A percentile compares a stretch with the other conserved stretches of the same genome.
These are phyloP conservation scores for Trichomycterus rosablanca DNA, from an alignment of 2,113 vertebrate genomes.

Conservation along the genomic window DNA sequence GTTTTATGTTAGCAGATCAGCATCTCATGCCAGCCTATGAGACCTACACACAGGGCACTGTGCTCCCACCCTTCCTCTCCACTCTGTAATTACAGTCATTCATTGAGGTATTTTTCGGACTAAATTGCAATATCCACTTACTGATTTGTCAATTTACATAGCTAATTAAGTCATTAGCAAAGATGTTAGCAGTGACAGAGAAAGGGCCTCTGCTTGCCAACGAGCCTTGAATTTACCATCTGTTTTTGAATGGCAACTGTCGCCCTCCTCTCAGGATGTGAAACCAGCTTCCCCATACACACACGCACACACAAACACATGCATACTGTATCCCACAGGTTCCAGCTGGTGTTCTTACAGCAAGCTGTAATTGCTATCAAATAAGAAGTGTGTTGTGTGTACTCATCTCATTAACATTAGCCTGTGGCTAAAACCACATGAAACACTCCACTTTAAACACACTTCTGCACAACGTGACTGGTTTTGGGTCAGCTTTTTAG, in stretches of 20 bases:
- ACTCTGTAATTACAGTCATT: slow-evolving; percentile 95
- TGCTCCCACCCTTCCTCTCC: slow-evolving; percentile 80
- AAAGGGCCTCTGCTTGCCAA: slow-evolving; percentile 70
- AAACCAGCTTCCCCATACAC: slow-evolving; percentile 21
- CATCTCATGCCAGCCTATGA: neutral
- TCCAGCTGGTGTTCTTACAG: slow-evolving; percentile 85
- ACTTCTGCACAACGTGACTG: slow-evolving; percentile 19
- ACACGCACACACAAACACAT: slow-evolving; percentile 20
- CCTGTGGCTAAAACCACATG: slow-evolving; percentile 49
- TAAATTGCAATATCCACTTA: slow-evolving; percentile 95
- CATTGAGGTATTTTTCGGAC: slow-evolving; percentile 96
- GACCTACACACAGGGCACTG: slow-evolving; percentile 44
- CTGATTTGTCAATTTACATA: slow-evolving; percentile 98
- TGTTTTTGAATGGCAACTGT: slow-evolving; percentile 88
- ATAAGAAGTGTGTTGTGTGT: slow-evolving; percentile 71
- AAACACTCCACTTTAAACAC: neutral
- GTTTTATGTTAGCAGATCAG: neutral
- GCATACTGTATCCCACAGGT: slow-evolving; percentile 36
- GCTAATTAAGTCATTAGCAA: slow-evolving; percentile 99
- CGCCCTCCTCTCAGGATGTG: slow-evolving; percentile 65
- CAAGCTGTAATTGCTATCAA: slow-evolving; percentile 82
- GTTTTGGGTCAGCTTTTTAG: neutral
- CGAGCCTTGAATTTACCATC: slow-evolving; percentile 94
- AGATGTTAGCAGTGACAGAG: slow-evolving; percentile 77
- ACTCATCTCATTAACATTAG: slow-evolving; percentile 76